Evolutionary conservation across 2,113 vertebrate genomes (phyloP).

Genomic region (Crotalus horridus): DNA sequence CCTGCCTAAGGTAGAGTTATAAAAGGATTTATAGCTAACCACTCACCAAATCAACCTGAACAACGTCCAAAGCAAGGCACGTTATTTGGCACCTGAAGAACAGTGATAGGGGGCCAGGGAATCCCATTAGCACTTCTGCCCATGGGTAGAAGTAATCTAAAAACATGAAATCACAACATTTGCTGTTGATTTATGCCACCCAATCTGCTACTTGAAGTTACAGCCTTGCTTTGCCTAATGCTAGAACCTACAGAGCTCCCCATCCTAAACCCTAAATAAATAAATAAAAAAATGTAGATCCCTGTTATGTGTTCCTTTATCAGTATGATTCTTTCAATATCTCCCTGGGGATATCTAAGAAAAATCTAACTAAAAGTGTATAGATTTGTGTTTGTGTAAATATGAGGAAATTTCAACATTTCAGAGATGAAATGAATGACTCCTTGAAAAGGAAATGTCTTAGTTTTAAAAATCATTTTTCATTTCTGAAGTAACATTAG

Average conservation of each 20-base stretch:
- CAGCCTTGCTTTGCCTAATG: neutral
- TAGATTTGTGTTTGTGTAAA: neutral
- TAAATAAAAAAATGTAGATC: neutral
- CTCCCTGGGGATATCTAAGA: too few species aligned
- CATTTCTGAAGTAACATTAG: neutral
- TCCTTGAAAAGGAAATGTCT: neutral
- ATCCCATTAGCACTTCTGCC: neutral
- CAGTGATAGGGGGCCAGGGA: neutral
- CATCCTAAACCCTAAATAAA: neutral
- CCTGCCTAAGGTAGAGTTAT: neutral
- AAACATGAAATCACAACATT: neutral
- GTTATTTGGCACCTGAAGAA: neutral
- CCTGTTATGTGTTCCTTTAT: neutral
- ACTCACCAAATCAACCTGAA: neutral
- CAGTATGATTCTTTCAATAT: neutral
- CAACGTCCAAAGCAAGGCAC: neutral
- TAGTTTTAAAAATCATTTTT: neutral
- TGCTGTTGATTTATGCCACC: neutral
- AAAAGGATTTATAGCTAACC: neutral
- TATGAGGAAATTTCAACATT: neutral
- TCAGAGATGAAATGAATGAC: neutral
- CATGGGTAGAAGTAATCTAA: neutral
- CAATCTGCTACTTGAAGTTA: neutral
- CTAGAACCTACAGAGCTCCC: neutral
- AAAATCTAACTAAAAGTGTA: neutral